phyloP scores from a whole-genome alignment of 1,140 invertebrate species.

The Carcinoscorpius rotundicauda region DNA sequence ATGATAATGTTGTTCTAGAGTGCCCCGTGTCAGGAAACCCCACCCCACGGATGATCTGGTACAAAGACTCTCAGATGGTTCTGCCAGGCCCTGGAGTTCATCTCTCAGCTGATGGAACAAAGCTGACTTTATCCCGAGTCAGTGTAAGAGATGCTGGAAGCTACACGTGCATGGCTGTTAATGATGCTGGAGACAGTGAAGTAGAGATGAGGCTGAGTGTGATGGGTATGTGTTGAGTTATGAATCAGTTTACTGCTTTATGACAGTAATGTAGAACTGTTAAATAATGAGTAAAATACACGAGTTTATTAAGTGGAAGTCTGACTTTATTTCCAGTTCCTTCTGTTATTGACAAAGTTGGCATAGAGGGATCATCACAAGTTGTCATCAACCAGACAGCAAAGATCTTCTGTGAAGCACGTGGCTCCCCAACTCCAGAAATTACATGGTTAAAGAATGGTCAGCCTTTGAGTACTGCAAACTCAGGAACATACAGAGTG shows the following conservation, averaged over 20 bases:
- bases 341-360: slow-evolving; percentile 8
- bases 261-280: too few relatives aligned
- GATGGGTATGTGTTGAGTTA: not conserved
- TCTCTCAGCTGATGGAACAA: slow-evolving; percentile 26
- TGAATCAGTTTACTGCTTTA: not conserved
- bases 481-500: slow-evolving; percentile 6
- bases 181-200: slow-evolving; percentile 30
- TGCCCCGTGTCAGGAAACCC: slow-evolving; percentile 34
- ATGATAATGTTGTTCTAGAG: slow-evolving; percentile 12
- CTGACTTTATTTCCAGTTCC: slow-evolving; percentile 10
- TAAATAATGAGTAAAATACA: too few relatives aligned
- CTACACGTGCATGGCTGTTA: slow-evolving; percentile 33
- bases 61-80: slow-evolving; percentile 26
- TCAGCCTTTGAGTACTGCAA: slow-evolving; percentile 33
- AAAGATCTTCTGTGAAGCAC: slow-evolving; percentile 12
- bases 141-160: slow-evolving; percentile 29
- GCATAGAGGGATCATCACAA: not conserved
- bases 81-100: slow-evolving; percentile 22
- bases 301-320: too few relatives aligned
- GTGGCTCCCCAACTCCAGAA: slow-evolving; percentile 58
- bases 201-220: slow-evolving; percentile 7
- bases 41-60: slow-evolving; percentile 33
- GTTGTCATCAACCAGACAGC: slow-evolving; percentile 12
- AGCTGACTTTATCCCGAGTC: slow-evolving; percentile 25
- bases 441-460: slow-evolving; percentile 68